These are phyloP conservation scores for Myotis pilosus DNA, from an alignment of 2,797 vertebrate genomes.

Conservation along the genomic window DNA sequence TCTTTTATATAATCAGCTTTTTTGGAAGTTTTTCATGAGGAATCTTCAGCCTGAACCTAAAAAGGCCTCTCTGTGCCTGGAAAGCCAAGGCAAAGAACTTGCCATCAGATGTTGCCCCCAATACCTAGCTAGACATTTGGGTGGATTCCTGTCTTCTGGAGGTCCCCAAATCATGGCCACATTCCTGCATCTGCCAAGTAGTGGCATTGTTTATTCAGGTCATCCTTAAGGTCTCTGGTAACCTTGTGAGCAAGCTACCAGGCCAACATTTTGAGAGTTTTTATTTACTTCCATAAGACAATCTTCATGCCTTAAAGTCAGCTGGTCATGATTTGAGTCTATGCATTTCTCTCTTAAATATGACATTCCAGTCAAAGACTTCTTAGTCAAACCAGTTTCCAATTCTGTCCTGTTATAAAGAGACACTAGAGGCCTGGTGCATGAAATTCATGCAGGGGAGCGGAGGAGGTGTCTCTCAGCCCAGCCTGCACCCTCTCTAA, in stretches of 20 bases:
- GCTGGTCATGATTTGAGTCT: too few relatives aligned
- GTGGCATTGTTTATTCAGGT: background rate
- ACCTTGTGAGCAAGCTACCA: background rate
- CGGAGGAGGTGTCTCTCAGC: too few relatives aligned
- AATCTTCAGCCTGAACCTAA: background rate
- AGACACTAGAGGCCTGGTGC: too few relatives aligned
- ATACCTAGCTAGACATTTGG: background rate
- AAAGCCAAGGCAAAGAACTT: background rate
- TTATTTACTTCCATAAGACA: background rate
- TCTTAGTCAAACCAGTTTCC: background rate
- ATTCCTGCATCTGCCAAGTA: background rate
- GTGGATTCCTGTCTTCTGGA: background rate
- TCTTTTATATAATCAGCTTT: background rate
- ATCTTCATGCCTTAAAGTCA: too few relatives aligned
- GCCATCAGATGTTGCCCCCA: background rate
- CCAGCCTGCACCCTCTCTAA: too few relatives aligned
- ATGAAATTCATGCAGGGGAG: too few relatives aligned
- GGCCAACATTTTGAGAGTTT: background rate
- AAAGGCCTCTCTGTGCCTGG: background rate
- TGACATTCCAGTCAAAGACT: background rate
- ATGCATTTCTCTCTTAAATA: too few relatives aligned
- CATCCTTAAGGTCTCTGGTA: background rate
- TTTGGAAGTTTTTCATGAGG: background rate
- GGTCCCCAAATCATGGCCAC: background rate
- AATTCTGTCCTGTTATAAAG: background rate